A percentile compares a stretch with the other conserved stretches of the same genome.
Evolutionary conservation across 1,140 invertebrate species (phyloP).

Genomic region (Diplogasteroides magnus): DNA sequence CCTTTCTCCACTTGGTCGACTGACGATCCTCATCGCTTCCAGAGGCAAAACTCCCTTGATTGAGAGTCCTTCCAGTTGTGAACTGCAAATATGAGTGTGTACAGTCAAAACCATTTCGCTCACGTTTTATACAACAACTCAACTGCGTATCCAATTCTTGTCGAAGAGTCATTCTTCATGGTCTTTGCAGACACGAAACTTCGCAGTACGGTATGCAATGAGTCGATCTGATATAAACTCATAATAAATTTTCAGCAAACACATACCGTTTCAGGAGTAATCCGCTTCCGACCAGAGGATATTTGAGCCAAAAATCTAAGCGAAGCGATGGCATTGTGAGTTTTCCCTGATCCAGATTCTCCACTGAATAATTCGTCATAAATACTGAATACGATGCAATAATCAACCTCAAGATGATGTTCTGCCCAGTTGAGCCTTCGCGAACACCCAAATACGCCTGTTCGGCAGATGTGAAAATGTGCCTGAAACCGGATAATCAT

Average conservation of each 20-base stretch:
- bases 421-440: not conserved
- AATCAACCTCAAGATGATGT: not conserved
- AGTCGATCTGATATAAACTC: conserved; percentile 3
- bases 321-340: conserved; percentile 10
- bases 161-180: conserved; percentile 22
- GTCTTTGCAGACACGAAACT: conserved; percentile 24
- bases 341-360: conserved; percentile 30
- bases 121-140: conserved; percentile 23
- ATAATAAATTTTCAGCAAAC: not conserved
- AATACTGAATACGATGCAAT: too few relatives aligned
- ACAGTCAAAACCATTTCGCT: not conserved
- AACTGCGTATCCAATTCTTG: conserved; percentile 18
- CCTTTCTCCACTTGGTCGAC: conserved; percentile 22
- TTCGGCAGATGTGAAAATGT: not conserved
- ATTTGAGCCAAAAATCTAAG: conserved; percentile 10
- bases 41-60: conserved; percentile 14
- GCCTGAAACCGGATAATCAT: too few relatives aligned
- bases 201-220: conserved; percentile 8
- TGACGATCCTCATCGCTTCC: conserved; percentile 5
- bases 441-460: not conserved
- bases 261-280: not conserved
- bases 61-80: conserved; percentile 10
- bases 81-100: conserved; percentile 5
- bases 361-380: conserved; percentile 10
- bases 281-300: not conserved